Evolutionary conservation across 2,888 invertebrate species (phyloP).

Genomic region (Seira sanloemensis): DNA sequence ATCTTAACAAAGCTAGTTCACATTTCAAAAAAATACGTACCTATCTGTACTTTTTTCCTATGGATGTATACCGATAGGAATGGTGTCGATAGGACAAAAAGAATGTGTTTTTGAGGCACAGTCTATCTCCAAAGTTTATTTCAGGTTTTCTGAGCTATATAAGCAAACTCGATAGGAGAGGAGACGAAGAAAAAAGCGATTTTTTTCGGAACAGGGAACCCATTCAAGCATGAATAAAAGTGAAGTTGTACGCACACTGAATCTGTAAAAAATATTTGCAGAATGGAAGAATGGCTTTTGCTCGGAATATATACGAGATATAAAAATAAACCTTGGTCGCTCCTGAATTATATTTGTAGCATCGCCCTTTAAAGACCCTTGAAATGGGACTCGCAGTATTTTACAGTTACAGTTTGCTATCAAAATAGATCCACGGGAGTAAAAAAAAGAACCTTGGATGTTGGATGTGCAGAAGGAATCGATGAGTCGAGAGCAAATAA

Average conservation of each 20-base stretch:
- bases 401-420: not conserved
- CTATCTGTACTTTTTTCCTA: no score
- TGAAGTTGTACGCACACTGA: constrained; percentile 57
- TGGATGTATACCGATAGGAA: no score
- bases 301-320: no score
- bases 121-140: not conserved
- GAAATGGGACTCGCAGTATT: not conserved
- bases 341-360: no score
- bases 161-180: not conserved
- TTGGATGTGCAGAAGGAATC: not conserved
- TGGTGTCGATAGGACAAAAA: no score
- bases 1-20: not conserved
- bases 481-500: not conserved
- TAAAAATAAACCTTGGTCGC: no score
- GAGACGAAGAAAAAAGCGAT: not conserved
- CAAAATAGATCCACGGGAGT: not conserved
- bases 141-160: not conserved
- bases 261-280: constrained; percentile 37
- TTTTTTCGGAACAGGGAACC: not conserved
- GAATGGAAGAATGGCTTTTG: not conserved
- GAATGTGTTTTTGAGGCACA: not conserved
- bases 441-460: not conserved
- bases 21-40: not conserved
- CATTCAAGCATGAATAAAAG: constrained; percentile 56
- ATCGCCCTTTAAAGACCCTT: no score